Percentiles rank a stretch among this genome's conserved stretches.
phyloP scores from a whole-genome alignment of 1,140 invertebrate genomes.

The Aradophagus sp. region DNA sequence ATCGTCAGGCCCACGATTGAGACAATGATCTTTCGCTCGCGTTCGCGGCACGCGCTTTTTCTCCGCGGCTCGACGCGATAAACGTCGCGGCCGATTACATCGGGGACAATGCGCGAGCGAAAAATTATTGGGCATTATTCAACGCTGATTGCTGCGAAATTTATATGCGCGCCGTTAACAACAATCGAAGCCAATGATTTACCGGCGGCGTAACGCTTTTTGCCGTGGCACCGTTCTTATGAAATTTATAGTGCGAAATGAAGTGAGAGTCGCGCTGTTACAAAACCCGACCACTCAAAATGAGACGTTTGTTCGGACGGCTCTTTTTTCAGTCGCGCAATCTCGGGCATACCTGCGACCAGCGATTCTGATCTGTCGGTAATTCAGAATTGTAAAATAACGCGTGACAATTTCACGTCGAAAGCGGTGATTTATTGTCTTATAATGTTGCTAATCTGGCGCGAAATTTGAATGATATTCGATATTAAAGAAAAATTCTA shows the following conservation, averaged over 20 bases:
- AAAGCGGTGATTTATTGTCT: no score
- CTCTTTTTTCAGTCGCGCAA: no score
- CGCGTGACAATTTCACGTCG: no score
- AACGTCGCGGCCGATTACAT: constrained; percentile 33
- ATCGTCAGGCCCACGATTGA: constrained; percentile 36
- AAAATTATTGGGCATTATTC: constrained; percentile 32
- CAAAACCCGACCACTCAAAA: no score
- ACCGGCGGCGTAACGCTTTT: constrained; percentile 6
- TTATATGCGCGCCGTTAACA: constrained; percentile 7
- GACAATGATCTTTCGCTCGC: constrained; percentile 54
- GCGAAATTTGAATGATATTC: no score
- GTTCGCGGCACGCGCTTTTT: constrained; percentile 47
- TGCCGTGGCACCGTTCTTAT: background rate
- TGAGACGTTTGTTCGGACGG: no score
- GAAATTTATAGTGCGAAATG: constrained; percentile 15
- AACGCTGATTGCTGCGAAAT: constrained; percentile 20
- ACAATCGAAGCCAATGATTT: constrained; percentile 19
- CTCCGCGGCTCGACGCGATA: constrained; percentile 20
- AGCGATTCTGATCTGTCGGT: no score
- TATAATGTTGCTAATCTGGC: no score
- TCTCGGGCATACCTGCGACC: no score
- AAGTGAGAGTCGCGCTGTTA: background rate
- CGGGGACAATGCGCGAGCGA: constrained; percentile 26
- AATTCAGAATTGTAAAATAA: no score
- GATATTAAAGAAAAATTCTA: no score